phyloP scores from a whole-genome alignment of 2,113 vertebrate genomes.

The Patagioenas fasciata region DNA sequence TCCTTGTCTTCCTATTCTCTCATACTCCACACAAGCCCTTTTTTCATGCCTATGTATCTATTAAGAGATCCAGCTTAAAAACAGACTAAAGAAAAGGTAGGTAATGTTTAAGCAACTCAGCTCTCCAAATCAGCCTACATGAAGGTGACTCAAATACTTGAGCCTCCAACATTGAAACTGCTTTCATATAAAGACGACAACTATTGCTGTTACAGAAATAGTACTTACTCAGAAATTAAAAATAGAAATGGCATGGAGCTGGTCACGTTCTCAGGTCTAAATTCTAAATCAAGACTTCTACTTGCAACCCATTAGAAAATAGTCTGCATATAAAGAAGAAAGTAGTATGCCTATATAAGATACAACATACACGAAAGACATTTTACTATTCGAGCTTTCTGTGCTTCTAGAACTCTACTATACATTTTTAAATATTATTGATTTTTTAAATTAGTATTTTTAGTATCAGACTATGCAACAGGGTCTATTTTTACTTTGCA shows the following conservation, averaged over 20 bases:
- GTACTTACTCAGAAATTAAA: neutral
- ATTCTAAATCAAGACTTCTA: neutral
- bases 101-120: neutral
- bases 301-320: neutral
- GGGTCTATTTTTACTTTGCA: neutral
- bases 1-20: neutral
- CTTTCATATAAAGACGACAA: neutral
- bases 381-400: neutral
- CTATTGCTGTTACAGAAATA: neutral
- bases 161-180: neutral
- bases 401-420: neutral
- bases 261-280: neutral
- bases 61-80: neutral
- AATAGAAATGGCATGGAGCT: neutral
- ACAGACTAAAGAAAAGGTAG: neutral
- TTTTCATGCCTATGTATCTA: neutral
- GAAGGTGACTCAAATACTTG: neutral
- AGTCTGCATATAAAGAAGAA: neutral
- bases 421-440: neutral
- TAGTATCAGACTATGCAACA: neutral
- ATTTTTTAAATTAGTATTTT: neutral
- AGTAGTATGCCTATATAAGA: neutral
- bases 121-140: neutral
- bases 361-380: neutral
- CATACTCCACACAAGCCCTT: neutral